Conservation (phyloP, 2,888 invertebrate genomes). For the Hypolimnas misippus region DNA sequence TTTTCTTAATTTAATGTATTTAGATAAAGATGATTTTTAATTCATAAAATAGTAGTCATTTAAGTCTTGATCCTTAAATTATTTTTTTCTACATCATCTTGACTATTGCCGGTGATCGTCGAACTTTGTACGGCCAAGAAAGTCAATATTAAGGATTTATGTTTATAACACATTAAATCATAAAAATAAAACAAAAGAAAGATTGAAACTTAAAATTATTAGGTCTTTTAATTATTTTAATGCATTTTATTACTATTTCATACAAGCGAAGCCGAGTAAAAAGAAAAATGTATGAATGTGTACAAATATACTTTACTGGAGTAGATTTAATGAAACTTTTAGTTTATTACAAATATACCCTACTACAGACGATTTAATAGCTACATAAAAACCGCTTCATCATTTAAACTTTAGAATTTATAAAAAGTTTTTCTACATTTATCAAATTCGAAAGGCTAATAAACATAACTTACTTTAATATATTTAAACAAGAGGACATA, state of each 20-base stretch:
- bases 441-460: background rate
- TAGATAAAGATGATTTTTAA: background rate
- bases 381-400: background rate
- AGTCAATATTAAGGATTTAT: background rate
- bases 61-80: no score
- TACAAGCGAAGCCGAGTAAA: background rate
- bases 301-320: conserved; percentile 1
- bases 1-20: background rate
- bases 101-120: background rate
- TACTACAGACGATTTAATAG: conserved; percentile 6
- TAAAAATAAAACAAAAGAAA: background rate
- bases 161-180: background rate
- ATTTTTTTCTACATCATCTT: background rate
- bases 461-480: background rate
- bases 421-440: background rate
- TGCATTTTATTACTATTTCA: background rate
- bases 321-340: conserved; percentile 1
- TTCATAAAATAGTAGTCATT: no score
- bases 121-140: background rate
- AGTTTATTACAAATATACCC: conserved; percentile 1
- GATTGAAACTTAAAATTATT: background rate
- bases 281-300: background rate
- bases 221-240: background rate
- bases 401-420: conserved; percentile 1
- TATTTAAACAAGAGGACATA: background rate